Base-by-base conservation (phyloP, 2,797 vertebrate genomes). In the Anomalospiza imberbis region DNA sequence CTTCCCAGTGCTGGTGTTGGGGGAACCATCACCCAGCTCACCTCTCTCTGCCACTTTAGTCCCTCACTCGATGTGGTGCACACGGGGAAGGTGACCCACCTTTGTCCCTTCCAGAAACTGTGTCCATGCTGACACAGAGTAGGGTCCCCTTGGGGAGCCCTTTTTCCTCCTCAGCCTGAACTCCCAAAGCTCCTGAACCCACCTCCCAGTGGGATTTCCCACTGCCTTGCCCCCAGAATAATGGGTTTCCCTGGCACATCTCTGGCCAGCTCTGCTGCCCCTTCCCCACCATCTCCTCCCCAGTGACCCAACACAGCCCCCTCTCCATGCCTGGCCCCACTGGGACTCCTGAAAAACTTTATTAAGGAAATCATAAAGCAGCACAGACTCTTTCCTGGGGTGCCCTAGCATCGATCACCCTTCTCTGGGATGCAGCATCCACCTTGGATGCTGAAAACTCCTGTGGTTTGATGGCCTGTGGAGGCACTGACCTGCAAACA, bases 381-480 rank as follows among this genome's bases (percentile, higher is more conserved):
- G 57, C 77, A 80, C 48, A 63, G 50, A 26, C 6, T 20, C 34
- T 77, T 55, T 13, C 48, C 55, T n/a, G 44, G 10, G 17, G 26
- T 48, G 47, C 9, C 34, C 38, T 48, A 57, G 34, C 51, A 29
- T 8, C 1, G 0, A 47, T 26, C 7, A 12, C 22, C 9, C 40
- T 22, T 13, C 5, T 18, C 34, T 60, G 70, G 34, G 60, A 36
- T 10, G 13, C 26, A 57, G 40, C 0, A 1, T 24, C 53, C 25
- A 6, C 26, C 57, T 60, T 20, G 32, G 11, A 28, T 21, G 25
- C 58, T 47, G 50, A 63, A 63, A 70, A 42, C 6, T 68, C 11
- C 18, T 2, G 1, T 5, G 8, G 10, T 74, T 40, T 26, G 10
- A 3, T 4, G 7, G 24, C 17, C 38, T 8, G 0, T 10, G 57